phyloP scores from a whole-genome alignment of 2,113 vertebrate species.

The Ciconia stormi region DNA sequence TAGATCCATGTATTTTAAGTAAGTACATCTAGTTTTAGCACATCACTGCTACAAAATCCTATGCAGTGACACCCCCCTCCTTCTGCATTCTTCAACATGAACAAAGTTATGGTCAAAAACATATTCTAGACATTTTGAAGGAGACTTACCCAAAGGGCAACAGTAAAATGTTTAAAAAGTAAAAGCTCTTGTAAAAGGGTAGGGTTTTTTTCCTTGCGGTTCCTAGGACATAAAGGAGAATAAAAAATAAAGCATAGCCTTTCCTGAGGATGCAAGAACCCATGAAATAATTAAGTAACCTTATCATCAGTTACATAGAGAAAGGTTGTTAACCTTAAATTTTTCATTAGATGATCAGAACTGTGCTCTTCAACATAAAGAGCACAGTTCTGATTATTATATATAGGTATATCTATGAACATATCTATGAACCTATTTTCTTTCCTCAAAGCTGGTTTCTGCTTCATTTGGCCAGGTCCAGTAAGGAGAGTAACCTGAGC shows the following conservation, averaged over 20 bases:
- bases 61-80: background rate
- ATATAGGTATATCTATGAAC: background rate
- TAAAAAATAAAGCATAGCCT: background rate
- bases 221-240: background rate
- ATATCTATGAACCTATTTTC: background rate
- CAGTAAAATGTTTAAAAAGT: background rate
- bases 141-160: background rate
- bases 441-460: background rate
- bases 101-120: background rate
- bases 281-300: background rate
- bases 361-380: background rate
- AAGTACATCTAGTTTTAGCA: background rate
- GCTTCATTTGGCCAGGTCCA: background rate
- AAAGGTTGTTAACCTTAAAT: background rate
- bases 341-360: background rate
- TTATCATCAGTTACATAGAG: background rate
- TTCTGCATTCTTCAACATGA: background rate
- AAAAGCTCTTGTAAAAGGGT: background rate
- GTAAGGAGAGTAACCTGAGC: background rate
- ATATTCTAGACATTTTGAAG: background rate
- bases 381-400: background rate
- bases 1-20: background rate
- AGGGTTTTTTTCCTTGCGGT: background rate
- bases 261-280: background rate
- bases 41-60: background rate